A percentile compares a stretch with the other conserved stretches of the same genome.
Evolutionary conservation across 2,797 vertebrate genomes (phyloP).

Genomic region (Gymnoscopelus braueri): DNA sequence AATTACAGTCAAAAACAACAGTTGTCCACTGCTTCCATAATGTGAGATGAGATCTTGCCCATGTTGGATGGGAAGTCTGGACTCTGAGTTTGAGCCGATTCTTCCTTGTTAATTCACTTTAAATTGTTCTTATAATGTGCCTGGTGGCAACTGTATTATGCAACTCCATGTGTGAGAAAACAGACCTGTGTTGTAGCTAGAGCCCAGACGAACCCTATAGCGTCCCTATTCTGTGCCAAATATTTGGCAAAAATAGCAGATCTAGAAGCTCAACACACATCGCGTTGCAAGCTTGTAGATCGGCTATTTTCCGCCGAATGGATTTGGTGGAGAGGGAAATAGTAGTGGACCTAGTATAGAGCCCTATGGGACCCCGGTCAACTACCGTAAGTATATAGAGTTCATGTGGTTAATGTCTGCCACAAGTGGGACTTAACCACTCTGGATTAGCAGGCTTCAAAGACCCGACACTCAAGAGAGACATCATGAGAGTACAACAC

Average conservation of each 20-base stretch:
- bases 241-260: too few relatives aligned
- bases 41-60: constrained; percentile 1
- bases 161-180: constrained; percentile 24
- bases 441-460: constrained; percentile 13
- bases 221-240: too few relatives aligned
- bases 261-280: too few relatives aligned
- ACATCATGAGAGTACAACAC: constrained; percentile 10
- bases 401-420: constrained; percentile 30
- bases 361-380: too few relatives aligned
- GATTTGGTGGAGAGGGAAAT: too few relatives aligned
- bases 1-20: constrained; percentile 21
- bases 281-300: too few relatives aligned
- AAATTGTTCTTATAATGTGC: constrained; percentile 18
- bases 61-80: constrained; percentile 43
- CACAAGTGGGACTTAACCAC: constrained; percentile 37
- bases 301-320: too few relatives aligned
- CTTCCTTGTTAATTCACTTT: constrained; percentile 21
- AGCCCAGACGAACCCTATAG: too few relatives aligned
- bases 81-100: constrained; percentile 25
- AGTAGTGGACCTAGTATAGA: too few relatives aligned
- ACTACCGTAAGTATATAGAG: constrained; percentile 1
- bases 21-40: constrained; percentile 25
- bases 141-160: constrained; percentile 18
- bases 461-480: constrained; percentile 5
- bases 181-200: not conserved